These are phyloP conservation scores for Lamprotornis superbus DNA, from an alignment of 2,113 vertebrate species.

Conservation along the genomic window DNA sequence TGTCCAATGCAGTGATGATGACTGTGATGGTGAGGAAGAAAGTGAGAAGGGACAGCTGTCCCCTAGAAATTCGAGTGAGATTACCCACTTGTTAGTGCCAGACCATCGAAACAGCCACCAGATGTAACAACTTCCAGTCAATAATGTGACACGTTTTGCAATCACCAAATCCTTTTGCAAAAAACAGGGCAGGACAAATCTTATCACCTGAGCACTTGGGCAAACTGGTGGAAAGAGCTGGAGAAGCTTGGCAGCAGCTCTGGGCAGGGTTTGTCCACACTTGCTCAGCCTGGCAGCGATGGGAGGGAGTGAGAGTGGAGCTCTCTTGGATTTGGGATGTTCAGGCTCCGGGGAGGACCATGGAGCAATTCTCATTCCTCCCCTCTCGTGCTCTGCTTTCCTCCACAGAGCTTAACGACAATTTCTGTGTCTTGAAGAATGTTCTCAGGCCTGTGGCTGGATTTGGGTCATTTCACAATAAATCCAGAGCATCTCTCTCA, in stretches of 20 bases:
- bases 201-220: neutral
- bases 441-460: neutral
- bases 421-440: neutral
- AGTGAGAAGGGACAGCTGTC: neutral
- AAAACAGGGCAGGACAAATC: constrained; percentile 31
- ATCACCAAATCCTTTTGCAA: constrained; percentile 45
- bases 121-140: constrained; percentile 54
- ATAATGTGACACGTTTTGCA: constrained; percentile 39
- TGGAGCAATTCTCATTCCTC: neutral
- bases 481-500: neutral
- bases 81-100: constrained; percentile 36
- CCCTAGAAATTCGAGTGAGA: neutral
- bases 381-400: accelerated
- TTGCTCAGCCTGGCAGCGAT: neutral
- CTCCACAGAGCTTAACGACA: neutral
- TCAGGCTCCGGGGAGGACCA: neutral
- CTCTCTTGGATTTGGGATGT: neutral
- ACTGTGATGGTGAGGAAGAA: neutral
- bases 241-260: neutral
- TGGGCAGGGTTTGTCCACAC: neutral
- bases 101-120: constrained; percentile 27
- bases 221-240: neutral
- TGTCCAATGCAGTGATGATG: neutral
- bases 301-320: accelerated
- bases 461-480: neutral